These are phyloP conservation scores for Oryzias curvinotus DNA, from an alignment of 2,113 vertebrate species.

Conservation along the genomic window DNA sequence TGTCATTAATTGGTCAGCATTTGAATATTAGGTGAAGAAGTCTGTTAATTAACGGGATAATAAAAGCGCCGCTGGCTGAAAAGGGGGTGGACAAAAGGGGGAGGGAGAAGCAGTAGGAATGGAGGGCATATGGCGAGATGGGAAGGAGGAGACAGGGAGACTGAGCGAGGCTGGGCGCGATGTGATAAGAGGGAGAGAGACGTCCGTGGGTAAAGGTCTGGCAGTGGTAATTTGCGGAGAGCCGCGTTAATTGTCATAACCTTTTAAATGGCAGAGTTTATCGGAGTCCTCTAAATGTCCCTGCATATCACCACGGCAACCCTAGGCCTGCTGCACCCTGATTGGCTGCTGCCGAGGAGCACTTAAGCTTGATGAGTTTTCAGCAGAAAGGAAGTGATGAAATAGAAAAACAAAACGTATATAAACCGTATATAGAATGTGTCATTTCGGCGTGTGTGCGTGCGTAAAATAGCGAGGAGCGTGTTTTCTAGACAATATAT, in stretches of 20 bases:
- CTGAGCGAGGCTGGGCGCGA: constrained; percentile 54
- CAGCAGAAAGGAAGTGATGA: constrained; percentile 56
- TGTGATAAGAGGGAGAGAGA: constrained; percentile 75
- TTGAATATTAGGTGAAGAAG: constrained; percentile 84
- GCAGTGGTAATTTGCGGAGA: constrained; percentile 79
- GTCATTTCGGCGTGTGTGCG: constrained; percentile 14
- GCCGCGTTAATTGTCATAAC: constrained; percentile 84
- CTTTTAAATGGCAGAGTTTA: constrained; percentile 85
- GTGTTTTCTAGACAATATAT: constrained; percentile 48
- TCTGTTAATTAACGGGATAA: constrained; percentile 86
- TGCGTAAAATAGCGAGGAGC: constrained; percentile 11
- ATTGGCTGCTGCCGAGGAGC: constrained; percentile 67
- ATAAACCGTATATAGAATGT: constrained; percentile 32
- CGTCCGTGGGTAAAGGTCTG: constrained; percentile 79
- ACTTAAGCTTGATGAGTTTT: constrained; percentile 75
- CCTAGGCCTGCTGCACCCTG: constrained; percentile 54
- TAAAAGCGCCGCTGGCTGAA: constrained; percentile 75
- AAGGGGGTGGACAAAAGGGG: constrained; percentile 28
- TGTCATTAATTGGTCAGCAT: constrained; percentile 87
- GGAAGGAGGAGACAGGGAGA: constrained; percentile 34
- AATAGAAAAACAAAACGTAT: constrained; percentile 20
- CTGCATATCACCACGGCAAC: constrained; percentile 73
- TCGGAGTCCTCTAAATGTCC: constrained; percentile 81
- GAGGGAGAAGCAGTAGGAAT: constrained; percentile 47
- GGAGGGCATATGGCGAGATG: constrained; percentile 63